Evolutionary conservation across 2,888 invertebrate genomes (phyloP).

Genomic region (Cylloceria caligata): DNA sequence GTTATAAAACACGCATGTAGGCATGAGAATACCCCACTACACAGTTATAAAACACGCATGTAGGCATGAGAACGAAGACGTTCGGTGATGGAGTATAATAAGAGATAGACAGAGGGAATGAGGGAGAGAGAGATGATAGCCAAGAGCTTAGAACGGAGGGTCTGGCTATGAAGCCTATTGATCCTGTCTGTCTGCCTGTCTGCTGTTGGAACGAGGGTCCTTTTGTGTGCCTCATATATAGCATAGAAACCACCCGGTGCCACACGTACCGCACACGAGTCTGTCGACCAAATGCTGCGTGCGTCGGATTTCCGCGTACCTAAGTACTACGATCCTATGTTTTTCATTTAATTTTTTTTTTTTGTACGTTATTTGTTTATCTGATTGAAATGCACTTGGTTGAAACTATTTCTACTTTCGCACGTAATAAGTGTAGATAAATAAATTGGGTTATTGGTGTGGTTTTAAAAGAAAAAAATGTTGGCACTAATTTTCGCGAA

Average conservation of each 20-base stretch:
- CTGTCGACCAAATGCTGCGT: background rate
- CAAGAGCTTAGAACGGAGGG: slow-evolving; percentile 71
- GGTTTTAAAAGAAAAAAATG: too few species aligned
- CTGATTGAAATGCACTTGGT: too few species aligned
- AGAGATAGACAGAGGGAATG: slow-evolving; percentile 25
- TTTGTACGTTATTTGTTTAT: background rate
- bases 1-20: too few species aligned
- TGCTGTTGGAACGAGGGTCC: slow-evolving; percentile 59
- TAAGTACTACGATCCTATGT: background rate
- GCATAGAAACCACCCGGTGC: slow-evolving; percentile 25
- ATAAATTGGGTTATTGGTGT: too few species aligned
- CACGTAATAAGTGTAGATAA: too few species aligned
- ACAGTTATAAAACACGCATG: slow-evolving; percentile 3
- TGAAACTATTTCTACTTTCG: too few species aligned
- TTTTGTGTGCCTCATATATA: slow-evolving; percentile 50
- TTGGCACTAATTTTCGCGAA: too few species aligned
- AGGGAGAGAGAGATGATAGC: slow-evolving; percentile 1
- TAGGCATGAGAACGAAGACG: slow-evolving; percentile 15
- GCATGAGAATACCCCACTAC: too few species aligned
- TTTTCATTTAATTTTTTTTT: background rate
- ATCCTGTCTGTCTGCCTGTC: slow-evolving; percentile 69
- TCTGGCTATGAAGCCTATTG: slow-evolving; percentile 75
- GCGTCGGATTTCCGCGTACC: background rate
- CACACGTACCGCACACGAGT: slow-evolving; percentile 14
- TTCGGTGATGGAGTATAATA: background rate